Evolutionary conservation across 2,888 invertebrate species (phyloP).

Genomic region (Nemurella pictetii): DNA sequence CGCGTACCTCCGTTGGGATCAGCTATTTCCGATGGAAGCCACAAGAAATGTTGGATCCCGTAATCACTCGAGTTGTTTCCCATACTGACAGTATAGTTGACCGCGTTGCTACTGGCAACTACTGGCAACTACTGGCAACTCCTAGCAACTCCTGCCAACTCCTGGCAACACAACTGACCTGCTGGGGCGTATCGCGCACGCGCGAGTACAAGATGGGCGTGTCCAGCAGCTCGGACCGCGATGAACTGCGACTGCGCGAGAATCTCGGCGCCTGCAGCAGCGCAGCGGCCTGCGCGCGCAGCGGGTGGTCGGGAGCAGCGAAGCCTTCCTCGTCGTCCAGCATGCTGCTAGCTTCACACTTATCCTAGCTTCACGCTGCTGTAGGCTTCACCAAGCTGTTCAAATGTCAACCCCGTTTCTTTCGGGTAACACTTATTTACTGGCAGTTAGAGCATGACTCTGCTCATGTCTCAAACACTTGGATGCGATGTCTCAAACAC

Average conservation of each 20-base stretch:
- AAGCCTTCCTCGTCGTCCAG: conserved; percentile 55
- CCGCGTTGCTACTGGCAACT: no score
- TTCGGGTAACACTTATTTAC: not conserved
- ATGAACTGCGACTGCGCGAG: conserved; percentile 58
- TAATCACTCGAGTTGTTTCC: no score
- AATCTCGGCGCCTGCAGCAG: conserved; percentile 55
- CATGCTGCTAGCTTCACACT: not conserved
- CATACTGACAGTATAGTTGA: no score
- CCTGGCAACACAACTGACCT: not conserved
- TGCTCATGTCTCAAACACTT: no score
- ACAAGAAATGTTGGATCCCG: no score
- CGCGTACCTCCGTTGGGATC: no score
- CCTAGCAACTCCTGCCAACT: not conserved
- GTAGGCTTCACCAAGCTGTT: not conserved
- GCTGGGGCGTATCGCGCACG: conserved; percentile 34
- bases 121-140: no score
- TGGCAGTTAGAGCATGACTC: no score
- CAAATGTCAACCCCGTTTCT: not conserved
- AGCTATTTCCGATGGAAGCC: no score
- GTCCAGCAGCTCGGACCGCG: conserved; percentile 58
- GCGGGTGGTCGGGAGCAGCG: conserved; percentile 59
- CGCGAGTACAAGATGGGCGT: conserved; percentile 61
- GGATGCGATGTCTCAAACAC: no score
- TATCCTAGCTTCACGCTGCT: not conserved
- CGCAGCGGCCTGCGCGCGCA: conserved; percentile 52